Conservation (phyloP, 1,140 invertebrate genomes). For the Penaeus japonicus region DNA sequence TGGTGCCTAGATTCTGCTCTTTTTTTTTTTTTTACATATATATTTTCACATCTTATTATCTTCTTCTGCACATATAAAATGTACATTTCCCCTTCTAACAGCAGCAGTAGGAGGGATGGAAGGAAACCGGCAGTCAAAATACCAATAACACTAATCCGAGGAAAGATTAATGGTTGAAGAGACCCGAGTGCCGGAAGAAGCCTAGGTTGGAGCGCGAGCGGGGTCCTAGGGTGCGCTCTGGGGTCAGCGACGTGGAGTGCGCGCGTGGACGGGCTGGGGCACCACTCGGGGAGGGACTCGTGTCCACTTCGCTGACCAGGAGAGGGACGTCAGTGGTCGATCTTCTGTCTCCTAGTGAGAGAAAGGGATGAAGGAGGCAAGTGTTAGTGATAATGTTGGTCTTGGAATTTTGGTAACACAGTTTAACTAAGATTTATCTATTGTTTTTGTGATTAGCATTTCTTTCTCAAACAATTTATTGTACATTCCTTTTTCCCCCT, state of each 20-base stretch:
- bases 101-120: not conserved
- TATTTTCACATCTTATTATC: no score
- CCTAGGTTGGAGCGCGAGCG: constrained; percentile 43
- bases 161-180: constrained; percentile 38
- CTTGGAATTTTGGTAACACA: no score
- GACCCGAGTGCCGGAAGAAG: constrained; percentile 44
- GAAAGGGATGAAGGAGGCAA: not conserved
- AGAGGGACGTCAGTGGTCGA: constrained; percentile 26
- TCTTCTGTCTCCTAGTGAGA: constrained; percentile 25
- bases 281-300: constrained; percentile 15
- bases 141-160: not conserved
- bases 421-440: no score
- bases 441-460: no score
- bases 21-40: no score
- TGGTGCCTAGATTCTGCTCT: no score
- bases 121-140: not conserved
- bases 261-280: constrained; percentile 33
- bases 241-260: constrained; percentile 45
- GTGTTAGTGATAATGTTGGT: no score
- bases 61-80: no score
- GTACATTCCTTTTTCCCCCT: no score
- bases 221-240: constrained; percentile 41
- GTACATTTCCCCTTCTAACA: not conserved
- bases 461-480: no score
- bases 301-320: constrained; percentile 20